A percentile compares a stretch with the other conserved stretches of the same genome.
These are phyloP conservation scores for Eolophus roseicapilla DNA, from an alignment of 2,113 vertebrate species.

Conservation along the genomic window DNA sequence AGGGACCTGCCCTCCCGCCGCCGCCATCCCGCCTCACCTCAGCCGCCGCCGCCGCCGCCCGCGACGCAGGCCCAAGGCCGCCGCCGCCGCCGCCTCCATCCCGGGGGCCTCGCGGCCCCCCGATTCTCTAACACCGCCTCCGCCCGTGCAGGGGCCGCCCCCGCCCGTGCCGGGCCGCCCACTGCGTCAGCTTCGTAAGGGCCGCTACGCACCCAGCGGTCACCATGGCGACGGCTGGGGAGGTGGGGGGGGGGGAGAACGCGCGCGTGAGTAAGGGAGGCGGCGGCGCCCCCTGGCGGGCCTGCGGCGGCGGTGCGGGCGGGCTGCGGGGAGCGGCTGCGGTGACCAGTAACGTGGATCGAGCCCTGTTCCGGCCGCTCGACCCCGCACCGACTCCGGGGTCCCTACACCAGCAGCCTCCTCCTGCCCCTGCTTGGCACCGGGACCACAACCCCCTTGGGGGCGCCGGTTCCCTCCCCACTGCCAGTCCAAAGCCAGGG, in stretches of 20 bases:
- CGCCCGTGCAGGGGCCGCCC: constrained; percentile 73
- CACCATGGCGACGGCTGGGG: constrained; percentile 67
- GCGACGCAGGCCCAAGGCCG: background rate
- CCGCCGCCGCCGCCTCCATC: constrained; percentile 66
- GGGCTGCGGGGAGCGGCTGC: background rate
- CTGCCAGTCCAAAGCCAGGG: background rate
- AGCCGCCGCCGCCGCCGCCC: constrained; percentile 11
- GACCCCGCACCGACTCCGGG: too few species aligned
- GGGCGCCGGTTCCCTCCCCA: background rate
- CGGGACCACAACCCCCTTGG: too few species aligned
- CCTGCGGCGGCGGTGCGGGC: background rate
- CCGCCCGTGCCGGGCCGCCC: constrained; percentile 74
- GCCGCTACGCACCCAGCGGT: constrained; percentile 77
- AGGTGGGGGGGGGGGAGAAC: background rate
- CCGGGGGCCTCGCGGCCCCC: constrained; percentile 70
- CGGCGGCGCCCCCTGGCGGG: constrained; percentile 59
- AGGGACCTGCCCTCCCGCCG: background rate
- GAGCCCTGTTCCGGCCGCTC: too few species aligned
- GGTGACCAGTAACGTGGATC: too few species aligned
- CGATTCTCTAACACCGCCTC: constrained; percentile 72
- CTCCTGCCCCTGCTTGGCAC: background rate
- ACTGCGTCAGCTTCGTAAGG: constrained; percentile 79
- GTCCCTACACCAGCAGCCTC: background rate
- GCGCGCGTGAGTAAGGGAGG: background rate
- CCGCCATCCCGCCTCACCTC: background rate